Evolutionary conservation across 1,140 invertebrate genomes (phyloP).

Genomic region (Halesus radiatus): DNA sequence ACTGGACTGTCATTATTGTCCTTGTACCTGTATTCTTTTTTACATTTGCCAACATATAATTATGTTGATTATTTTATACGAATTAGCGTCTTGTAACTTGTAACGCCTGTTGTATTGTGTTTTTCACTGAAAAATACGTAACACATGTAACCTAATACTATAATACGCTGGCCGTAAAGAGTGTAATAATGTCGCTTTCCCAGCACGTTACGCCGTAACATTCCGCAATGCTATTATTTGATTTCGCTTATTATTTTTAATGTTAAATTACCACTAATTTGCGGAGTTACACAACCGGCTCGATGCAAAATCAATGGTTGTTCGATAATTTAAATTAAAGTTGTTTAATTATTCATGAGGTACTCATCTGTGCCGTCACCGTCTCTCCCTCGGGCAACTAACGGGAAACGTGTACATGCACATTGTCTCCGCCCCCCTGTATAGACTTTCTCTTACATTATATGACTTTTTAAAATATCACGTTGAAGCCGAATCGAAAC

Average conservation of each 20-base stretch:
- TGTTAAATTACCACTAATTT: slow-evolving; percentile 14
- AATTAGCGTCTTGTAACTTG: too few relatives aligned
- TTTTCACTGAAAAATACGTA: slow-evolving; percentile 1
- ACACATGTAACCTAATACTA: not conserved
- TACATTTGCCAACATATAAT: slow-evolving; percentile 24
- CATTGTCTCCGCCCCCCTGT: not conserved
- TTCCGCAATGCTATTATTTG: not conserved
- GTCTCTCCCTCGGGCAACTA: slow-evolving; percentile 6
- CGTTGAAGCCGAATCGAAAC: slow-evolving; percentile 7
- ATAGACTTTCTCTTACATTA: slow-evolving; percentile 20
- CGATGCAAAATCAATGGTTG: not conserved
- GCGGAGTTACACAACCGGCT: not conserved
- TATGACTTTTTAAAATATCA: slow-evolving; percentile 2
- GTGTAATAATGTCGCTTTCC: not conserved
- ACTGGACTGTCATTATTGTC: slow-evolving; percentile 9
- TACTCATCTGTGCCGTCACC: slow-evolving; percentile 16
- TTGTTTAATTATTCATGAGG: slow-evolving; percentile 6
- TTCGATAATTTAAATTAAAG: not conserved
- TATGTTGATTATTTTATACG: slow-evolving; percentile 4
- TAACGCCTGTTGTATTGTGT: not conserved
- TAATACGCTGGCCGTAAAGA: not conserved
- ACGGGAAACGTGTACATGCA: not conserved
- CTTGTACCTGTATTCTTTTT: not conserved
- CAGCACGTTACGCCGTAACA: slow-evolving; percentile 5
- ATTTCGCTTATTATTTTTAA: slow-evolving; percentile 26